Evolutionary conservation across 2,113 vertebrate species (phyloP).

Genomic region (Crotalus helleri): DNA sequence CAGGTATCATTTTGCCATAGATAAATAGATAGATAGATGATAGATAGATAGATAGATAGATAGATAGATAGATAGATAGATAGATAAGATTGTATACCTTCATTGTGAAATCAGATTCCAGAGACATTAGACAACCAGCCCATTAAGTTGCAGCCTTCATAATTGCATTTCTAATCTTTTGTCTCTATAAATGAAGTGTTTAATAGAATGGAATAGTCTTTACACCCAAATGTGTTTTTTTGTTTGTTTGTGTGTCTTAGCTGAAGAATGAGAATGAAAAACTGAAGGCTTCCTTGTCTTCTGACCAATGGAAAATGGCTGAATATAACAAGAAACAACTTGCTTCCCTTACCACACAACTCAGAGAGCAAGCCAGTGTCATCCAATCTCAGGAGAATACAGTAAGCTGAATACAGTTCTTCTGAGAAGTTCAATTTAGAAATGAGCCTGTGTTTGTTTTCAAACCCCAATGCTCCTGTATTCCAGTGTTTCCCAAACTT

Average conservation of each 20-base stretch:
- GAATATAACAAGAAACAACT: constrained; percentile 49
- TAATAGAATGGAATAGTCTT: not conserved
- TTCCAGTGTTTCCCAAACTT: too few relatives aligned
- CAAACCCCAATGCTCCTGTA: not conserved
- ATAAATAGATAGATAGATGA: too few relatives aligned
- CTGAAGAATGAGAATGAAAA: constrained; percentile 60
- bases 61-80: too few relatives aligned
- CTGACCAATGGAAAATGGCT: constrained; percentile 49
- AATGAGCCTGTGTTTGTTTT: not conserved
- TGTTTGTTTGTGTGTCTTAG: constrained; percentile 28
- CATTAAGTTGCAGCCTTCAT: not conserved
- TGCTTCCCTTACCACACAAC: constrained; percentile 36
- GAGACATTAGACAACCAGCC: not conserved
- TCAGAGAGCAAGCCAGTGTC: constrained; percentile 57
- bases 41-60: too few relatives aligned
- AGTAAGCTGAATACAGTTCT: constrained; percentile 44
- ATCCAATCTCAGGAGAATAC: constrained; percentile 58
- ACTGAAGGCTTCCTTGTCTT: constrained; percentile 45
- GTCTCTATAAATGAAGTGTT: not conserved
- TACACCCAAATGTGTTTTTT: not conserved
- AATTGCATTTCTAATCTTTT: not conserved
- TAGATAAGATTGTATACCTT: not conserved
- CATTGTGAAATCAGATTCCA: not conserved
- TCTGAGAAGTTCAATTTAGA: not conserved
- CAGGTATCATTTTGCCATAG: not conserved